Conservation (phyloP, 2,888 invertebrate species). For the Sphecodes monilicornis region DNA sequence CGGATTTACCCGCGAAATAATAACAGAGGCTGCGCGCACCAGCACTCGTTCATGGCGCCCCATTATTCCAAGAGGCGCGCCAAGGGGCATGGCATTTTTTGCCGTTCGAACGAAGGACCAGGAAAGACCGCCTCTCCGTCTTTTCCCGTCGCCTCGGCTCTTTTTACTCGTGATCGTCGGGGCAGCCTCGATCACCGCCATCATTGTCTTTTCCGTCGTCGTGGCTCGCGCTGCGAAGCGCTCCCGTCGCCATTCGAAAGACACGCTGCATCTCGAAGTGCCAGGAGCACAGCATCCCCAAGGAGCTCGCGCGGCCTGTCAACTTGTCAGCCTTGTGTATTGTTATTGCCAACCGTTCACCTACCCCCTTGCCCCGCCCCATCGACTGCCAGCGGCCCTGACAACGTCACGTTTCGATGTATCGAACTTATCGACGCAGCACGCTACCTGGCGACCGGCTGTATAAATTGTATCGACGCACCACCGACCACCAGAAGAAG, state of each 20-base stretch:
- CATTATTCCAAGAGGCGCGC: conserved; percentile 84
- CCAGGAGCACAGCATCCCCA: conserved; percentile 77
- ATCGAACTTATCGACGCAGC: conserved; percentile 74
- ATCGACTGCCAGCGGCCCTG: neutral
- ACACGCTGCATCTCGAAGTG: conserved; percentile 80
- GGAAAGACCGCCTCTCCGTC: conserved; percentile 71
- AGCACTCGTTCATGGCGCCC: conserved; percentile 81
- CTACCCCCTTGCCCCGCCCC: neutral
- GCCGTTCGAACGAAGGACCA: conserved; percentile 72
- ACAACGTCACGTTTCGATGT: conserved; percentile 69
- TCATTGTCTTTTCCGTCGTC: conserved; percentile 68
- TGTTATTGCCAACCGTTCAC: conserved; percentile 18
- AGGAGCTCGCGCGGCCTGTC: conserved; percentile 75
- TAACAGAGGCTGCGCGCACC: conserved; percentile 76
- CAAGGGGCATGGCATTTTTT: conserved; percentile 84
- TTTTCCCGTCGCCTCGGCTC: conserved; percentile 51
- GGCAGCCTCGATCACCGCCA: conserved; percentile 43
- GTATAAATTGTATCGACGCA: conserved; percentile 68
- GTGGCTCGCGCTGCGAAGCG: conserved; percentile 45
- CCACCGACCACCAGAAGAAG: conserved; percentile 25
- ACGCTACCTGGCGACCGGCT: conserved; percentile 59
- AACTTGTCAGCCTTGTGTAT: conserved; percentile 18
- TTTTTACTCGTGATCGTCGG: conserved; percentile 53
- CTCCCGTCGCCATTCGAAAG: conserved; percentile 80
- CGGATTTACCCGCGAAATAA: conserved; percentile 69